These are phyloP conservation scores for Herminia tarsipennalis DNA, from an alignment of 2,888 invertebrate genomes.

Conservation along the genomic window DNA sequence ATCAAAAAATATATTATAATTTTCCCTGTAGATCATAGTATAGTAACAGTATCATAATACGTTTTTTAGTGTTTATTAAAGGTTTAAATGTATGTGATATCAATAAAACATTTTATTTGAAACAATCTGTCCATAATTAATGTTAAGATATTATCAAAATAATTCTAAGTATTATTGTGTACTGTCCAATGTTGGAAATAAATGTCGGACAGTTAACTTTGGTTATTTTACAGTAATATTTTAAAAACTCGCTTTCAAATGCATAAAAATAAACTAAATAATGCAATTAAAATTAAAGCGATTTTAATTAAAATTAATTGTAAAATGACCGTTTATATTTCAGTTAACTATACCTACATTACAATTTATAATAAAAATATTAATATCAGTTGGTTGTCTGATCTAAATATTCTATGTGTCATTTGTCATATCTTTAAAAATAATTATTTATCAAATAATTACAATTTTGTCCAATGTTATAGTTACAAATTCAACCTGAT, in stretches of 20 bases:
- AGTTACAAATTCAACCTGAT: constrained; percentile 14
- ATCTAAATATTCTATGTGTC: constrained; percentile 27
- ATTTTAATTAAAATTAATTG: constrained; percentile 13
- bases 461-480: constrained; percentile 17
- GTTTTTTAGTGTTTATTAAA: constrained; percentile 52
- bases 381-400: constrained; percentile 24
- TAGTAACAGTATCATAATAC: constrained; percentile 32
- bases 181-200: constrained; percentile 32
- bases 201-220: constrained; percentile 24
- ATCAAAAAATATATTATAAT: constrained; percentile 14
- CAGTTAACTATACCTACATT: constrained; percentile 30
- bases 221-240: constrained; percentile 17
- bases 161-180: constrained; percentile 46
- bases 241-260: constrained; percentile 7
- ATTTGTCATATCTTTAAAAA: constrained; percentile 23
- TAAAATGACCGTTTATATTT: constrained; percentile 24
- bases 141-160: constrained; percentile 45
- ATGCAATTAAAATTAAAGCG: background rate
- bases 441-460: constrained; percentile 15
- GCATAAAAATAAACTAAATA: background rate
- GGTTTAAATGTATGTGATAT: constrained; percentile 68
- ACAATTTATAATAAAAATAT: constrained; percentile 24
- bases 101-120: constrained; percentile 65
- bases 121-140: constrained; percentile 72
- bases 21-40: constrained; percentile 28